These are phyloP conservation scores for Teinopalpus imperialis DNA, from an alignment of 2,888 invertebrate species.

Conservation along the genomic window DNA sequence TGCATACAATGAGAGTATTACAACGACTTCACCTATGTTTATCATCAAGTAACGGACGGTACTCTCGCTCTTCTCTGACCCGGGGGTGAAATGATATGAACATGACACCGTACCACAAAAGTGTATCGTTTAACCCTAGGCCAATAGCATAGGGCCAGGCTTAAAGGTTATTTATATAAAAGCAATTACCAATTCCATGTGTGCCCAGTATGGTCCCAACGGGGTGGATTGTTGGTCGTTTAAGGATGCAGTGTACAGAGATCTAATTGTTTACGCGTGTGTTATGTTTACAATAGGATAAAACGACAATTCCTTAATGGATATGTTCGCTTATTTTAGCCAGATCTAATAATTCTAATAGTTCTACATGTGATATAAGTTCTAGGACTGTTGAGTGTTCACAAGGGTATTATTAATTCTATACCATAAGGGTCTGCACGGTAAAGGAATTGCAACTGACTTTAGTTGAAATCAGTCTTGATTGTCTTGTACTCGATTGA, in stretches of 20 bases:
- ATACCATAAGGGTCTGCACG: too few relatives aligned
- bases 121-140: slow-evolving; percentile 76
- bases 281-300: neutral
- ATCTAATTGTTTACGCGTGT: neutral
- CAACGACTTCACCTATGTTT: slow-evolving; percentile 44
- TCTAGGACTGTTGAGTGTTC: too few relatives aligned
- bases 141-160: slow-evolving; percentile 63
- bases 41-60: slow-evolving; percentile 59
- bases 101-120: slow-evolving; percentile 55
- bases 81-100: slow-evolving; percentile 45
- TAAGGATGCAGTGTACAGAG: slow-evolving; percentile 31
- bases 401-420: too few relatives aligned
- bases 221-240: slow-evolving; percentile 38
- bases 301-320: too few relatives aligned
- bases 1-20: slow-evolving; percentile 35
- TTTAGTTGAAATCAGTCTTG: too few relatives aligned
- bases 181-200: slow-evolving; percentile 50
- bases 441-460: too few relatives aligned
- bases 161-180: slow-evolving; percentile 66
- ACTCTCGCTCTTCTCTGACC: slow-evolving; percentile 53
- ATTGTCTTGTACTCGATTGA: too few relatives aligned
- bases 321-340: too few relatives aligned
- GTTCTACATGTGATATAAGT: too few relatives aligned
- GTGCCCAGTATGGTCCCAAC: slow-evolving; percentile 47
- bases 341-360: too few relatives aligned